These are phyloP conservation scores for Axis porcinus DNA, from an alignment of 2,113 vertebrate species.

Conservation along the genomic window DNA sequence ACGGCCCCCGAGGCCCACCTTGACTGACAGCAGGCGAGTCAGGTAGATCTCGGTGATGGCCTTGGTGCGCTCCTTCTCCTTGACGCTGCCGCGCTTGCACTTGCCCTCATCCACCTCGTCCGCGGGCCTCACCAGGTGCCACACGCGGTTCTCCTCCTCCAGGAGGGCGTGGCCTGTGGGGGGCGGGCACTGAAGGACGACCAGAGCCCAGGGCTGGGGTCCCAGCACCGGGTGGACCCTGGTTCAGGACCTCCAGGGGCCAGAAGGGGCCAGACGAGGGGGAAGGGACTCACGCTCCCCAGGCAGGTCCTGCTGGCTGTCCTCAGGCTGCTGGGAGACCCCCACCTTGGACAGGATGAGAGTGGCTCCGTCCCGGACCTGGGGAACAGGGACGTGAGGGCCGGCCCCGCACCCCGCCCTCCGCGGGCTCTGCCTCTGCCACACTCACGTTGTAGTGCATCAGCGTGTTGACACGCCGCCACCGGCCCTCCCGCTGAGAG, in stretches of 20 bases:
- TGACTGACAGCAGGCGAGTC: constrained; percentile 96
- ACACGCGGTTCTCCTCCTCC: constrained; percentile 96
- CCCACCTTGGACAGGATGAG: constrained; percentile 92
- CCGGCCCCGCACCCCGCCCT: accelerated
- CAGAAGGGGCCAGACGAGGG: no score
- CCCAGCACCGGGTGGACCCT: neutral
- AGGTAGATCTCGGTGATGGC: constrained; percentile 99
- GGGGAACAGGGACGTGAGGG: neutral
- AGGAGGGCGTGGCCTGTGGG: constrained; percentile 91
- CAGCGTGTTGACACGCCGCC: constrained; percentile 94
- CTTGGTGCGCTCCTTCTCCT: constrained; percentile 98
- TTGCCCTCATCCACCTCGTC: constrained; percentile 97
- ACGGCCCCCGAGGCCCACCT: constrained; percentile 80
- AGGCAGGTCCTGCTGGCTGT: constrained; percentile 95
- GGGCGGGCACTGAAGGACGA: accelerated
- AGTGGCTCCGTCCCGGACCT: constrained; percentile 95
- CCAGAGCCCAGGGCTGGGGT: neutral
- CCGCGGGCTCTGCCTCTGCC: neutral
- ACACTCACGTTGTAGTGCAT: constrained; percentile 96
- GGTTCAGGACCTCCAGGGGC: neutral
- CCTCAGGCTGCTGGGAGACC: constrained; percentile 92
- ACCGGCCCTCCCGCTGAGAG: constrained; percentile 95
- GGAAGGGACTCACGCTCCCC: constrained; percentile 89
- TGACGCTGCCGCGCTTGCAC: constrained; percentile 95
- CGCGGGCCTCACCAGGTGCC: constrained; percentile 92